Conservation (phyloP, 2,113 vertebrate genomes). For the Vireo altiloquus region DNA sequence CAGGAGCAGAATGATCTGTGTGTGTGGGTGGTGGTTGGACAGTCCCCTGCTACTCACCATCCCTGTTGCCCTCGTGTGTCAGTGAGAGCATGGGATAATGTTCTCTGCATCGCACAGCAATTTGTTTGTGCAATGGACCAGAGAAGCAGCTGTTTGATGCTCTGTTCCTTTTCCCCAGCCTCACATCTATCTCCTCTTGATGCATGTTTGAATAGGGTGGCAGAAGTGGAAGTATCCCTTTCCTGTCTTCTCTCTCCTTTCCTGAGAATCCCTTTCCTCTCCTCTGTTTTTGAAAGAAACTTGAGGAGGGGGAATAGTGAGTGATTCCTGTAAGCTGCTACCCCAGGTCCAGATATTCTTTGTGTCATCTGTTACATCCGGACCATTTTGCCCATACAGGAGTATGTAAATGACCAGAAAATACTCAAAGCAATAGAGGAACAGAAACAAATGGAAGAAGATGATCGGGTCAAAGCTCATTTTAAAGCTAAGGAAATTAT, state of each 20-base stretch:
- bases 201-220: neutral
- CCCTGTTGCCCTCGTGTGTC: accelerated
- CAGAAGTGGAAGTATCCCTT: neutral
- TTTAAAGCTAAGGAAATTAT: conserved; percentile 82
- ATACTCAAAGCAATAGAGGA: conserved; percentile 75
- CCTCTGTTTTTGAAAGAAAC: neutral
- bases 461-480: conserved; percentile 77
- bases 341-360: neutral
- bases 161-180: neutral
- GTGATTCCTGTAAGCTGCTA: neutral
- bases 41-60: neutral
- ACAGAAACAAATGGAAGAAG: conserved; percentile 80
- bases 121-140: neutral
- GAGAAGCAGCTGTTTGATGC: neutral
- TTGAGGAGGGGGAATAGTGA: neutral
- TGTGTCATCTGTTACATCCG: neutral
- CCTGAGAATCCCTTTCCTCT: neutral
- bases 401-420: conserved; percentile 75
- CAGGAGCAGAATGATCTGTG: neutral
- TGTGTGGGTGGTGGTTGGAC: neutral
- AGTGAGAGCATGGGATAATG: neutral
- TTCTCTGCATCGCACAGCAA: neutral
- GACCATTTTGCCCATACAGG: conserved; percentile 67
- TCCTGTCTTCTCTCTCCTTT: neutral
- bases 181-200: neutral